Base-by-base conservation (phyloP, 2,113 vertebrate genomes). In the Leptobrachium leishanense region DNA sequence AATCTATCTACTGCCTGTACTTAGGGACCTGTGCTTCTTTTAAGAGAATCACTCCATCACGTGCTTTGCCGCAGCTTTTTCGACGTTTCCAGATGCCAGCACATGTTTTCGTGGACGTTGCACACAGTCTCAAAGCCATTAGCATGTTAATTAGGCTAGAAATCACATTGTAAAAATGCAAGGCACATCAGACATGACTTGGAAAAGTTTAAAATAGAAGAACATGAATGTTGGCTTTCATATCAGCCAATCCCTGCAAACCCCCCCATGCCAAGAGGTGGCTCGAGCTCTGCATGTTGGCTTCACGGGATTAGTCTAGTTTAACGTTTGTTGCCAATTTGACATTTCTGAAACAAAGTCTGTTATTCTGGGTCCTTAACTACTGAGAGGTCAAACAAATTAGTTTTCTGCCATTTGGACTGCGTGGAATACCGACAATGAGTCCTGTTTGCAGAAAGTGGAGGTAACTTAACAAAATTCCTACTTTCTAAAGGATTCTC, bases 401-500 rank as follows among this genome's bases (percentile, higher is more conserved):
- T 79, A 72, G 76, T 67, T 74, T 62, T 78, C 63, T 65, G 1
- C 10, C 55, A 31, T 41, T 44, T 0, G 63, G 41, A 63, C 59
- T 57, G 2, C n/a, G 65, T 79, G 74, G 62, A 68, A 39, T 74
- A 75, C 68, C 65, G 10, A 81, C 75, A 68, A 88, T 83, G 86
- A 87, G 82, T 75, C 81, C 31, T 69, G 59, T 31, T 63, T 74
- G 74, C 53, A 66, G 2, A 11, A 75, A 0, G 63, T 83, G 81
- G 87, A 91, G 90, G 90, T 90, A 89, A 89, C 70, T 42, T 10
- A 59, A 20, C 62, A 10, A 0, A 59, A 41, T 12, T 11, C 13
- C n/a, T 53, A 71, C 10, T 53, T 71, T 71, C 43, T 53, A 53
- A 53, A 71, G 1, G n/a, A 53, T 64, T 64, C 62, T 4, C 5